Percentiles rank a stretch among this genome's conserved stretches.
phyloP scores from a whole-genome alignment of 1,140 invertebrate species.

The Babylonia areolata region DNA sequence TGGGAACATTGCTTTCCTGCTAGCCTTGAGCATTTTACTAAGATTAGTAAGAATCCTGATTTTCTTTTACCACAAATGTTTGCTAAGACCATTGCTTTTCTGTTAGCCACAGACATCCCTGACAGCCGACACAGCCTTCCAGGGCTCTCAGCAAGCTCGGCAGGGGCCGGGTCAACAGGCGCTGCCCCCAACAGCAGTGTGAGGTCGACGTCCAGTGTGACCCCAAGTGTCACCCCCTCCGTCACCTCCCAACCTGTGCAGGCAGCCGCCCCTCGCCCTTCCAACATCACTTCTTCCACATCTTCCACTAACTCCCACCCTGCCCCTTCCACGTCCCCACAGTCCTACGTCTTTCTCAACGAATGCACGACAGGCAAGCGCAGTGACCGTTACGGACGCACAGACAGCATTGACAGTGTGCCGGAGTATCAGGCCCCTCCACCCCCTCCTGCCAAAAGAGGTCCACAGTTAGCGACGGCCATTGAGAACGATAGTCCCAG shows the following conservation, averaged over 20 bases:
- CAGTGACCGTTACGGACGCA: constrained; percentile 68
- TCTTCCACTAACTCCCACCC: constrained; percentile 23
- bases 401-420: constrained; percentile 63
- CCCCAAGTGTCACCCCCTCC: constrained; percentile 33
- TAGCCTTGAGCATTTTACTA: too few relatives aligned
- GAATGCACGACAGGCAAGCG: constrained; percentile 89
- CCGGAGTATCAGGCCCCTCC: constrained; percentile 66
- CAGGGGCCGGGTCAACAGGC: not conserved
- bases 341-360: constrained; percentile 80
- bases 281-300: constrained; percentile 34
- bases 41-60: too few relatives aligned
- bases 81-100: not conserved
- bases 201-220: constrained; percentile 27
- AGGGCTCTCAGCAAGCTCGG: not conserved
- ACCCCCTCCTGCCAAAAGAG: constrained; percentile 49
- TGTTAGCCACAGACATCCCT: constrained; percentile 34
- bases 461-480: not conserved
- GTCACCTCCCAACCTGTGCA: not conserved
- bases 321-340: constrained; percentile 51
- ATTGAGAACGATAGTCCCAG: constrained; percentile 41
- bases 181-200: not conserved
- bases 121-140: constrained; percentile 23
- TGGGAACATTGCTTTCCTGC: too few relatives aligned
- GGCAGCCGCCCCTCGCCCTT: constrained; percentile 24
- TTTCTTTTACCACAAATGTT: too few relatives aligned